Evolutionary conservation across 2,797 vertebrate genomes (phyloP), one percentile per base, ranked within the genome.

Genomic region (Molossus molossus): DNA sequence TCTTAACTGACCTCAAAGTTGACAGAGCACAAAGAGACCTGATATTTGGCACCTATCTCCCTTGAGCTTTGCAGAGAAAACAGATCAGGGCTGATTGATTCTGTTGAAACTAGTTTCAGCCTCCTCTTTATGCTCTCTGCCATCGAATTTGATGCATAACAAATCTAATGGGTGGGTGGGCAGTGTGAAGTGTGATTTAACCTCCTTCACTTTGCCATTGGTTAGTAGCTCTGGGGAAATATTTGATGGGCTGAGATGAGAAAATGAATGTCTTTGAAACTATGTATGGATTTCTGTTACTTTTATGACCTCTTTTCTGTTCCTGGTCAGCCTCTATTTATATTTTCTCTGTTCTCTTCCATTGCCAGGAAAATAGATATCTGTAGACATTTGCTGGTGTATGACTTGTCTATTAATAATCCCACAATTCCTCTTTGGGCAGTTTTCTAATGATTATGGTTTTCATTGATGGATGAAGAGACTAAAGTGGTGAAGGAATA

Each of bases 41-140:
- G 53, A 40, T 70, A 55, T 79, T 73, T 94, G 57, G 40, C 27
- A 73, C 37, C 76, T 73, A 20, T n/a, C 50, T 73, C 21, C 45
- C 50, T 83, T 53, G 48, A 27, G 55, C 70, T 94, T 91, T 95
- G 69, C 20, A 87, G 5, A 45, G 50, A 80, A 89, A 92, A 70
- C 2, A 96, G 45, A 73, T 83, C 10, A 69, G 18, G 1, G 20
- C 27, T 62, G 60, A 57, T 79, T n/a, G 57, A 25, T 5, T 82
- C 33, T 76, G 27, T 0, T 17, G 11, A 86, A 65, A 85, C 62
- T 53, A 37, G 5, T 29, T 69, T 53, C 58, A 45, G 17, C 2
- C 40, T 75, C 9, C 87, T 20, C 14, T 33, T 60, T 81, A 85
- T 65, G 15, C 9, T 83, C 7, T 57, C 45, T 85, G 12, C 45